Evolutionary conservation across 2,888 invertebrate species (phyloP), one percentile per base, ranked within the genome.

Genomic region (Hemithea aestivaria): DNA sequence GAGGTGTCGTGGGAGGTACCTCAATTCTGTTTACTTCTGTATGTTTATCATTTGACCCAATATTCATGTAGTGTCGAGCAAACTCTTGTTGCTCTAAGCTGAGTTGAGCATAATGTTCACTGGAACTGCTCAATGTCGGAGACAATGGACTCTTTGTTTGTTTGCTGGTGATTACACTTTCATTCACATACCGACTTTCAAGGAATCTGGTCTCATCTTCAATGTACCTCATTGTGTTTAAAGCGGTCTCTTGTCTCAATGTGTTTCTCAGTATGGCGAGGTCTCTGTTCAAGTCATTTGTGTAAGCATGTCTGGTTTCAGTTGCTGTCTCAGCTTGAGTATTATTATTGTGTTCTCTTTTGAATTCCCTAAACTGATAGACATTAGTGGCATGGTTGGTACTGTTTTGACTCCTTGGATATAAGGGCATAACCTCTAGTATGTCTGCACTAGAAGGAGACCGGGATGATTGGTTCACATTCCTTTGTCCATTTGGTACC

Each of bases 361-460:
- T 90, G 57, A 90, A 89, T 40, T 89, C 90, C 40, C 82, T 67
- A 7, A 87, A 49, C 53, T 90, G 89, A 59, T 90, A 90, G 1
- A 90, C 72, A 71, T 90, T 90, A 24, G 88, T 80, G 9, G 81
- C 82, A 51, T 85, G 85, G 49, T 71, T 79, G 38, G 59, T 59
- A 56, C 69, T 65, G 34, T 70, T 56, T 58, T 80, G 67, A 20
- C 81, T 57, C 26, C 80, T 66, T 24, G 88, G 85, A 51, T 87
- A 83, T 7, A 89, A 61, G 1, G 89, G 87, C 68, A 88, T 89
- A 1, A 89, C 87, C 60, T 89, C 89, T 26, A 88, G 66, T 40
- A 88, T 87, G 46, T 90, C 87, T 32, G 79, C 85, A 69, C 88
- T 90, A 12, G 89, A 89, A 25, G 89, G 79, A 5, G 89, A 89